These are phyloP conservation scores for Chrysoperla carnea DNA, from an alignment of 1,140 invertebrate species.

Conservation along the genomic window DNA sequence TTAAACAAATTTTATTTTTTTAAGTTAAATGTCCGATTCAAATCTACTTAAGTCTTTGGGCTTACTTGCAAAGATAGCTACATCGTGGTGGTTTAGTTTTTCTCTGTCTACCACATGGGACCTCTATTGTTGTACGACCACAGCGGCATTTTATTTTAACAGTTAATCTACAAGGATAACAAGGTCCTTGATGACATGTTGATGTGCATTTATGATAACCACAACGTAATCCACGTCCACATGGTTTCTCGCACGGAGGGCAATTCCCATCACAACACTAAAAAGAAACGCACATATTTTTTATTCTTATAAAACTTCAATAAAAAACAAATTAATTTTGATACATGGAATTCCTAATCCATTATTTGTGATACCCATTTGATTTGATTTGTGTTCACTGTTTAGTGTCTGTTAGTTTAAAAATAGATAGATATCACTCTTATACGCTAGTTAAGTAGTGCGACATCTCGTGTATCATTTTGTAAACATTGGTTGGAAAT, in stretches of 20 bases:
- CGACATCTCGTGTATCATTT: too few relatives aligned
- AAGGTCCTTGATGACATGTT: slow-evolving; percentile 73
- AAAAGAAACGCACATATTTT: background rate
- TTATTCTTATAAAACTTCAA: background rate
- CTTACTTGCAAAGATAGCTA: slow-evolving; percentile 46
- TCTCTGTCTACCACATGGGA: slow-evolving; percentile 72
- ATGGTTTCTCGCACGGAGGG: slow-evolving; percentile 73
- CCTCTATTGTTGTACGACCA: slow-evolving; percentile 54
- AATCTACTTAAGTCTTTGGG: slow-evolving; percentile 2
- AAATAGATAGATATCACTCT: too few relatives aligned
- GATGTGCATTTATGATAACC: slow-evolving; percentile 78
- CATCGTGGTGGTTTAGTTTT: slow-evolving; percentile 63
- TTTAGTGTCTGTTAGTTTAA: too few relatives aligned
- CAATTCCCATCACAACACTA: slow-evolving; percentile 72
- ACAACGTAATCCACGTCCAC: slow-evolving; percentile 65
- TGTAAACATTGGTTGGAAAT: too few relatives aligned
- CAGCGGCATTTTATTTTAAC: slow-evolving; percentile 69
- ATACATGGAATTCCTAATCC: too few relatives aligned
- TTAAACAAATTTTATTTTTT: background rate
- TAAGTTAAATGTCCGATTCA: too few relatives aligned
- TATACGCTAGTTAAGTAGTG: too few relatives aligned
- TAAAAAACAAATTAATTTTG: too few relatives aligned
- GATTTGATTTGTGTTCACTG: too few relatives aligned
- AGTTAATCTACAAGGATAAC: slow-evolving; percentile 73
- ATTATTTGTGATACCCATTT: too few relatives aligned